Evolutionary conservation across 64 coral and sea anemone genomes (phyloP), one percentile per base, ranked within the genome.

Genomic region (Anthopleura sola): DNA sequence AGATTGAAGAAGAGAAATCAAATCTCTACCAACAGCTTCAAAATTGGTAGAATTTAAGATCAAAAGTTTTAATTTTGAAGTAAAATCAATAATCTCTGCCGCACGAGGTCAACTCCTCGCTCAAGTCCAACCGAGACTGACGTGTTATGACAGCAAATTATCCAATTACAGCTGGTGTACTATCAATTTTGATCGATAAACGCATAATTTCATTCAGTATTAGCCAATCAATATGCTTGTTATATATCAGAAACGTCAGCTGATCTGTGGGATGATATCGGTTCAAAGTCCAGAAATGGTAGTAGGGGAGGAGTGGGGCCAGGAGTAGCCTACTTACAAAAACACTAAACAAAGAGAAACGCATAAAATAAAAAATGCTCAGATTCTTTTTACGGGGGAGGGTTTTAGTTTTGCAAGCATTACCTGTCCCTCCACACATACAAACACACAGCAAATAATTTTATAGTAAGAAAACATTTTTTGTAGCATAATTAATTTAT

Each of bases 121-220:
- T n/a, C n/a, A n/a, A 68, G 62, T 20, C 62, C 12, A 3, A 32
- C 31, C 13, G 29, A 71, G 66, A 34, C 26, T 71, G 66, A 71
- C 66, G 15, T 71, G 66, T 71, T 71, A 34, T 71, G 66, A 71
- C 66, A 71, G 66, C 66, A 34, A 34, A 71, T 71, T 71, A 71
- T 8, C 66, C 66, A 71, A 71, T 71, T 34, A 71, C 66, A 71
- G 66, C 28, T 32, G 66, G 2, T 11, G 66, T 71, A 71, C 29
- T 71, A 71, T 71, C 60, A 28, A 21, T 66, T 66, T 64, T 66
- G 8, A 66, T 66, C 60, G 24, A 26, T 66, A 1, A 28, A 23
- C 60, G n/a, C 21, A 66, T 24, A 66, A 66, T 26, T 26, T n/a
- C 24, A 66, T 26, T 66, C n/a, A 9, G 21, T 28, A 66, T 66